Percentiles rank a stretch among this genome's conserved stretches.
Conservation (phyloP, 2,797 vertebrate species). For the Thunnus albacares region DNA sequence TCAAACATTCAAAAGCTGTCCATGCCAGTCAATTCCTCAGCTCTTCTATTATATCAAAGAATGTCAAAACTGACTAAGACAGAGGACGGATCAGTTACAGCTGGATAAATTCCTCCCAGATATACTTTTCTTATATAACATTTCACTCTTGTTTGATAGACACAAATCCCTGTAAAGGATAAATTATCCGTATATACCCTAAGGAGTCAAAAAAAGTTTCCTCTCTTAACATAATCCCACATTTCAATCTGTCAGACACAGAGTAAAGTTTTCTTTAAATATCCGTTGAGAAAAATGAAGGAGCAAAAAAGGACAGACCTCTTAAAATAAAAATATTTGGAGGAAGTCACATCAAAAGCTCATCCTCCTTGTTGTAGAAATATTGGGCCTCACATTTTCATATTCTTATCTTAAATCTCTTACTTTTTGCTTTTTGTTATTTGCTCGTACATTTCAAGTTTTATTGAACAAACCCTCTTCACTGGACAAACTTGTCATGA, state of each 20-base stretch:
- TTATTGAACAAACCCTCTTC: neutral
- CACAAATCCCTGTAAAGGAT: constrained; percentile 81
- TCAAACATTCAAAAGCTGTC: constrained; percentile 73
- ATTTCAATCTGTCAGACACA: constrained; percentile 73
- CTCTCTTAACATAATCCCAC: constrained; percentile 78
- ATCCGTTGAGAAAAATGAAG: constrained; percentile 61
- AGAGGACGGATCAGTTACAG: constrained; percentile 78
- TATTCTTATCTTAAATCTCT: neutral
- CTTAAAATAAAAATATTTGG: constrained; percentile 20
- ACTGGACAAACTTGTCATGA: too few species aligned
- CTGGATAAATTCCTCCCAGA: constrained; percentile 74
- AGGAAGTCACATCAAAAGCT: constrained; percentile 6
- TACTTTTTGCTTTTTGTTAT: too few species aligned
- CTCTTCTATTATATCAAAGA: constrained; percentile 74
- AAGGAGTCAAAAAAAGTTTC: constrained; percentile 74
- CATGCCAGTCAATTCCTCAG: constrained; percentile 71
- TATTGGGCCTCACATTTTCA: neutral
- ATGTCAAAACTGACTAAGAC: constrained; percentile 72
- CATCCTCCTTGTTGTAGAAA: neutral
- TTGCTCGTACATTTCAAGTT: too few species aligned
- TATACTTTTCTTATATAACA: constrained; percentile 83
- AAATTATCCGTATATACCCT: constrained; percentile 75
- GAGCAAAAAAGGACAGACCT: constrained; percentile 44
- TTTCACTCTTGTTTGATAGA: constrained; percentile 81
- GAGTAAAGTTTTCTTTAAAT: constrained; percentile 59